Percentiles rank a stretch among this genome's conserved stretches.
Conservation (phyloP, 1,140 invertebrate species). For the Drosophila subobscura region DNA sequence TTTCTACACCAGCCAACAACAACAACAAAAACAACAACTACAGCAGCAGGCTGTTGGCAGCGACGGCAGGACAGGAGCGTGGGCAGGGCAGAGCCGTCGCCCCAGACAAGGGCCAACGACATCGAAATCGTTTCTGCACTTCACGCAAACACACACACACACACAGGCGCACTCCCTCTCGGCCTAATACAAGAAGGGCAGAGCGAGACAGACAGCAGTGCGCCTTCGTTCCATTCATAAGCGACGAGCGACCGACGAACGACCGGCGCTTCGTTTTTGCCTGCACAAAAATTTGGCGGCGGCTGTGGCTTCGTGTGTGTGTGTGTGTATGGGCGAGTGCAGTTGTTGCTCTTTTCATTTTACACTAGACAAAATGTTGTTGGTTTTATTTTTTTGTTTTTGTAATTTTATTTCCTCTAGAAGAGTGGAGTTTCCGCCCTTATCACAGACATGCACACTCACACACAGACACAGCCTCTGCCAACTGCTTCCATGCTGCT, state of each 20-base stretch:
- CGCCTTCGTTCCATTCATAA: slow-evolving; percentile 55
- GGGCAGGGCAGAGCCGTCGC: slow-evolving; percentile 6
- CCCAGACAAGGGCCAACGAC: slow-evolving; percentile 77
- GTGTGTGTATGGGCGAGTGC: slow-evolving; percentile 21
- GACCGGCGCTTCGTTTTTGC: slow-evolving; percentile 30
- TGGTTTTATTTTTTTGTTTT: slow-evolving; percentile 20
- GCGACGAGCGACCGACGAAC: slow-evolving; percentile 9
- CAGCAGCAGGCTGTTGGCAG: too few relatives aligned
- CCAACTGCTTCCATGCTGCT: background rate
- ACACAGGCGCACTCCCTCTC: background rate
- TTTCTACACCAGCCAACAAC: slow-evolving; percentile 62
- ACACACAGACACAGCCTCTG: slow-evolving; percentile 1
- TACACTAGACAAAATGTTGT: background rate
- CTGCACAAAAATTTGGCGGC: slow-evolving; percentile 10
- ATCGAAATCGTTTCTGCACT: slow-evolving; percentile 39
- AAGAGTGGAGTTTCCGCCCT: slow-evolving; percentile 23
- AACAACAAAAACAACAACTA: slow-evolving; percentile 43
- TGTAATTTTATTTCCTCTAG: slow-evolving; percentile 5
- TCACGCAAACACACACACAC: slow-evolving; percentile 14
- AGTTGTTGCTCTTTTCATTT: slow-evolving; percentile 11
- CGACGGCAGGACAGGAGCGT: too few relatives aligned
- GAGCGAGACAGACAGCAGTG: slow-evolving; percentile 28
- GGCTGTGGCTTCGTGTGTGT: background rate
- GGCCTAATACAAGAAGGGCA: slow-evolving; percentile 2
- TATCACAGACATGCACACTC: slow-evolving; percentile 8